A percentile compares a stretch with the other conserved stretches of the same genome.
Evolutionary conservation across 1,140 invertebrate species (phyloP).

Genomic region (Heliconius nattereri): DNA sequence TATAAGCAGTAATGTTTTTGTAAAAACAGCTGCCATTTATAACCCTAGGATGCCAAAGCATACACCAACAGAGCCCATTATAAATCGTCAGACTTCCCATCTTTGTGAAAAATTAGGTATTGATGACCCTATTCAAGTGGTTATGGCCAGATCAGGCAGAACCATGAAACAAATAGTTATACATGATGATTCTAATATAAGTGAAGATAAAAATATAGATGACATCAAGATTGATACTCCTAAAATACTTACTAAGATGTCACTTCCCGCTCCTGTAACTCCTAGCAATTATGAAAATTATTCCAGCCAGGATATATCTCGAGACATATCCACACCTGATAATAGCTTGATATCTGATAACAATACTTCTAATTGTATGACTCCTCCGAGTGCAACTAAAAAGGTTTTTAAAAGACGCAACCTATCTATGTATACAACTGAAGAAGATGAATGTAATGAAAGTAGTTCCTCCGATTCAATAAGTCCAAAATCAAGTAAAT

Average conservation of each 20-base stretch:
- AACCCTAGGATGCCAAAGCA: constrained; percentile 70
- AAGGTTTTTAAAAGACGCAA: constrained; percentile 78
- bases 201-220: constrained; percentile 8
- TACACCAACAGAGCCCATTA: constrained; percentile 74
- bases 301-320: constrained; percentile 44
- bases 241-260: constrained; percentile 59
- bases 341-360: constrained; percentile 49
- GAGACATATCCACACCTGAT: constrained; percentile 44
- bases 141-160: constrained; percentile 64
- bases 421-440: constrained; percentile 66
- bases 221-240: constrained; percentile 48
- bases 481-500: constrained; percentile 60
- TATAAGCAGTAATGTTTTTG: constrained; percentile 89
- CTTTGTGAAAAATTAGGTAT: constrained; percentile 89
- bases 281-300: constrained; percentile 51
- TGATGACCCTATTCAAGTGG: constrained; percentile 71
- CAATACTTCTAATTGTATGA: constrained; percentile 51
- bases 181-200: not conserved
- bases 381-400: constrained; percentile 59
- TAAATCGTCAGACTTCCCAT: constrained; percentile 91
- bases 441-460: constrained; percentile 50
- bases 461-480: constrained; percentile 46
- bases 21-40: constrained; percentile 85
- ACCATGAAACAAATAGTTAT: constrained; percentile 49
- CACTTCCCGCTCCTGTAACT: constrained; percentile 67